phyloP scores from a whole-genome alignment of 1,140 invertebrate genomes.

The Himalopsyche phryganea region DNA sequence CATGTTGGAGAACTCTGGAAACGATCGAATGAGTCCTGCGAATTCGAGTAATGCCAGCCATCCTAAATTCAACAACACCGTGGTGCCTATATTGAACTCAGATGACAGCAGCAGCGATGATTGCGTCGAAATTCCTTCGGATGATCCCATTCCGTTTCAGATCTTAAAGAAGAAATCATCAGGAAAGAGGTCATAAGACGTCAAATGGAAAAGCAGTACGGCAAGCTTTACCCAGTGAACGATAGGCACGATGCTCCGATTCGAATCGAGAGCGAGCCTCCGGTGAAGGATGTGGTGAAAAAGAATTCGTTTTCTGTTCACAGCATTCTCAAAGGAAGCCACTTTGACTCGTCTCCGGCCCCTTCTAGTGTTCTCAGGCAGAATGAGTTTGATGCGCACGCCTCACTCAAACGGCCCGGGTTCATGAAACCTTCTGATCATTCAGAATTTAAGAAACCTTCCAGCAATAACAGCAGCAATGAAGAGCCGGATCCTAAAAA shows the following conservation, averaged over 20 bases:
- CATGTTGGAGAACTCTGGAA: neutral
- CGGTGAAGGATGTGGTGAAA: conserved; percentile 7
- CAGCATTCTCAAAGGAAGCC: conserved; percentile 11
- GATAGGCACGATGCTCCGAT: neutral
- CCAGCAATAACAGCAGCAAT: neutral
- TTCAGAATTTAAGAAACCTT: conserved; percentile 1
- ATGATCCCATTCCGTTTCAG: conserved; percentile 5
- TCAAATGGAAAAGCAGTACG: conserved; percentile 14
- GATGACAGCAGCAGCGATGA: conserved; percentile 33
- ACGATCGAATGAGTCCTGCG: neutral
- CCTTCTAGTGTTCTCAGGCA: no score
- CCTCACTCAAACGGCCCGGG: no score
- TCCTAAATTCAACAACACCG: neutral
- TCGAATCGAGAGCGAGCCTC: neutral
- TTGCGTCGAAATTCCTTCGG: conserved; percentile 27
- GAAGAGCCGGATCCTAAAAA: conserved; percentile 7
- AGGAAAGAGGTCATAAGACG: conserved; percentile 19
- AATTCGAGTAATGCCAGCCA: neutral
- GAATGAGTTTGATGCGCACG: no score
- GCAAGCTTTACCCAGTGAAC: neutral
- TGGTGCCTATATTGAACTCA: conserved; percentile 9
- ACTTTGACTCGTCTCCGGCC: no score
- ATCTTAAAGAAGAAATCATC: conserved; percentile 4
- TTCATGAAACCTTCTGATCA: no score
- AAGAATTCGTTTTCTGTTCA: conserved; percentile 8